Evolutionary conservation across 1,140 invertebrate species (phyloP), one percentile per base, ranked within the genome.

Genomic region (Brachionus angularis): DNA sequence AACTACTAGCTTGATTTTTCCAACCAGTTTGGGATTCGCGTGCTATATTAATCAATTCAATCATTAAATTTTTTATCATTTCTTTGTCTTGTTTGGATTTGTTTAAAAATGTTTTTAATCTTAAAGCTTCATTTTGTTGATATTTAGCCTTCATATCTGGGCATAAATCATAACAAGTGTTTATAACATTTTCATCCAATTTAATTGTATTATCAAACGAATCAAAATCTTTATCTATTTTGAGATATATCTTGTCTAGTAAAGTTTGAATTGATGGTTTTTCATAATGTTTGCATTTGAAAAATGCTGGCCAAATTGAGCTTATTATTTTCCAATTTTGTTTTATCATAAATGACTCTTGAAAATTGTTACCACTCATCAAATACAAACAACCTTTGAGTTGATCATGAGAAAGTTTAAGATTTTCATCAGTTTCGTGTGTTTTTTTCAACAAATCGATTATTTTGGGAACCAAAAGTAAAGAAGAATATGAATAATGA

Each of bases 241-340:
- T 79, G 39, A 79, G 79, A 39, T 81, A 79, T 25, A 86, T 80
- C 25, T 80, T 77, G 70, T 90, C 88, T 58, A 92, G 85, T 34
- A 93, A 78, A 39, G 82, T 84, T 46, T 91, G 86, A 33, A 92
- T 87, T 8, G 88, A 90, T 1, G 86, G 85, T 78, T 91, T 91
- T 76, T 92, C 90, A 0, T 88, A 89, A 58, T 89, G 87, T 73
- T 87, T 85, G 1, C 88, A 86, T 73, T 85, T 77, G 0, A 90
- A 82, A 4, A 91, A 73, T 2, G 86, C 86, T 1, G 89, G 88
- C 90, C 91, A 93, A 4, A 80, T 23, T 36, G 75, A 53, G 12
- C 49, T 69, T 2, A 92, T 81, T 3, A 87, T 82, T 1, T 86
- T 82, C 90, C 91, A 95, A 78, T 91, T 86, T 69, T 87, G 86